phyloP scores from a whole-genome alignment of 2,888 invertebrate species.

The Cynaeus angustus region DNA sequence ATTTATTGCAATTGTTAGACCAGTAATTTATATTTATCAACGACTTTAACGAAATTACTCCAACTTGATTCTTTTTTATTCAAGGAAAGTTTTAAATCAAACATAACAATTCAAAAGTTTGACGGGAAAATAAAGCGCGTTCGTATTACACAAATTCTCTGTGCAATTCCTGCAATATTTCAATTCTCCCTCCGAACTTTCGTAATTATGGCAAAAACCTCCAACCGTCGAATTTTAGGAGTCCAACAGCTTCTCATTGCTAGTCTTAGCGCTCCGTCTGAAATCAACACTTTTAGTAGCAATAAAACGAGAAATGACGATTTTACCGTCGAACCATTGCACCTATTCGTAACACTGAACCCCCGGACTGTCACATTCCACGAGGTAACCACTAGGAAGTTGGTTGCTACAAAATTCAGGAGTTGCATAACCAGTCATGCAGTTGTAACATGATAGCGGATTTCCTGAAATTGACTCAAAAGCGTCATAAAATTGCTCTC shows the following conservation, averaged over 20 bases:
- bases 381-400: not conserved
- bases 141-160: slow-evolving; percentile 44
- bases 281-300: not conserved
- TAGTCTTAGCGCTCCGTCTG: slow-evolving; percentile 49
- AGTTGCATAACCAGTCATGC: slow-evolving; percentile 5
- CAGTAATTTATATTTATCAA: too few relatives aligned
- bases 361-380: not conserved
- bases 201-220: slow-evolving; percentile 47
- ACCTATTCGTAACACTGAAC: slow-evolving; percentile 13
- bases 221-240: slow-evolving; percentile 29
- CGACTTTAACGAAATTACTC: too few relatives aligned
- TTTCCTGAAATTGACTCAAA: not conserved
- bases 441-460: slow-evolving; percentile 7
- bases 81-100: too few relatives aligned
- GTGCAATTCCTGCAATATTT: slow-evolving; percentile 45
- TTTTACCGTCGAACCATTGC: slow-evolving; percentile 27
- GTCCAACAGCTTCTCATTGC: slow-evolving; percentile 50
- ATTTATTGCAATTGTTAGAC: too few relatives aligned
- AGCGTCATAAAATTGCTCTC: too few relatives aligned
- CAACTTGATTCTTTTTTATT: too few relatives aligned
- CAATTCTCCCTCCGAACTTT: slow-evolving; percentile 32
- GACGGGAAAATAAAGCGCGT: not conserved
- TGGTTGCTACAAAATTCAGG: not conserved
- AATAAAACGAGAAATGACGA: not conserved
- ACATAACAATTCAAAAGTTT: not conserved